Conservation (phyloP, 2,797 vertebrate species). For the Myoxocephalus aenaeus region DNA sequence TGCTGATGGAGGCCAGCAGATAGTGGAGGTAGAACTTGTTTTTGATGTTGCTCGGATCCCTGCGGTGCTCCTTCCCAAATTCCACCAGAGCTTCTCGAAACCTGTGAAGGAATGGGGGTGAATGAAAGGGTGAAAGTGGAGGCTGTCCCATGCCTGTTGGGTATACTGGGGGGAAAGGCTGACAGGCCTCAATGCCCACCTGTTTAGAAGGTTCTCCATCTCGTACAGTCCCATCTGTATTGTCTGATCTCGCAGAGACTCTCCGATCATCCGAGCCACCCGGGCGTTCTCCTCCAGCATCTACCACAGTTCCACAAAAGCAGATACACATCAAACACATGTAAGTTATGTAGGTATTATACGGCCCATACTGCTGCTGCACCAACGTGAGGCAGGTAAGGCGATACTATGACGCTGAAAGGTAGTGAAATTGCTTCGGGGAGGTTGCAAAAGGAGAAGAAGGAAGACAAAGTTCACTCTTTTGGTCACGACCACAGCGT, state of each 20-base stretch:
- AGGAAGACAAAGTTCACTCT: neutral
- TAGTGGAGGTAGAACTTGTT: conserved; percentile 91
- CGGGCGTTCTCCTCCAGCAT: conserved; percentile 95
- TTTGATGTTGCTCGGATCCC: conserved; percentile 70
- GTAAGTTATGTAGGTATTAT: too few relatives aligned
- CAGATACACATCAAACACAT: neutral
- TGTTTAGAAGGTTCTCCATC: conserved; percentile 90
- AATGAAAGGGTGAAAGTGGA: neutral
- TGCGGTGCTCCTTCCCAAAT: conserved; percentile 89
- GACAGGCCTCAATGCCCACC: conserved; percentile 72
- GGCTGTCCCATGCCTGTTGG: too few relatives aligned
- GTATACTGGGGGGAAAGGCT: neutral
- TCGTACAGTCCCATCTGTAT: conserved; percentile 92
- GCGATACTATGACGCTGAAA: neutral
- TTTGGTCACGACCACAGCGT: neutral
- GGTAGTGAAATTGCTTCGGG: too few relatives aligned
- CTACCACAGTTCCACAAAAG: conserved; percentile 69
- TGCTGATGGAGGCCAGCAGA: conserved; percentile 92
- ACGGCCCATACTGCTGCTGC: neutral
- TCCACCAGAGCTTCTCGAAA: conserved; percentile 90
- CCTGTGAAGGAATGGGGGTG: conserved; percentile 66
- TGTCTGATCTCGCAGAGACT: conserved; percentile 88
- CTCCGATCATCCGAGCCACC: conserved; percentile 88
- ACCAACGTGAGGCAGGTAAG: neutral
- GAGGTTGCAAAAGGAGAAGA: too few relatives aligned